A percentile compares a stretch with the other conserved stretches of the same genome.
Evolutionary conservation across 2,797 vertebrate species (phyloP).

Genomic region (Cossypha heuglini): DNA sequence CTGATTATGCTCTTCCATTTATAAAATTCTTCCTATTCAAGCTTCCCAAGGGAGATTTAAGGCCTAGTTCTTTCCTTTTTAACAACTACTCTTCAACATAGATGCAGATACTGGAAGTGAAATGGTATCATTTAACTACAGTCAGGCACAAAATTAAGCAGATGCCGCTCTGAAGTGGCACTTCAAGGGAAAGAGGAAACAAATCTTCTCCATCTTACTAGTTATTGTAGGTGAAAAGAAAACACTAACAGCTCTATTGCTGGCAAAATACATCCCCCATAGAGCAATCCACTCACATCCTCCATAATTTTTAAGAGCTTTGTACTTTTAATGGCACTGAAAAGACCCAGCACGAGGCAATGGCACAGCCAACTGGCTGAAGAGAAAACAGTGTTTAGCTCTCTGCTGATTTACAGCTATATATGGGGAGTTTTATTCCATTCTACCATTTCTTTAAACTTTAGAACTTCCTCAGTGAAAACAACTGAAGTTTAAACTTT

Average conservation of each 20-base stretch:
- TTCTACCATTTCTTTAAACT: background rate
- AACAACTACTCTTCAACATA: background rate
- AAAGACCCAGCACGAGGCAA: background rate
- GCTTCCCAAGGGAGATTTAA: background rate
- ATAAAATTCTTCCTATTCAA: background rate
- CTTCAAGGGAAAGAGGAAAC: background rate
- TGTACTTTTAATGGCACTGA: background rate
- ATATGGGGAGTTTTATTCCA: accelerated
- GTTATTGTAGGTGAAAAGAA: background rate
- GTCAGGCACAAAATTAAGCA: background rate
- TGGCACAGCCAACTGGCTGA: background rate
- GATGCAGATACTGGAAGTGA: background rate
- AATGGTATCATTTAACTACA: background rate
- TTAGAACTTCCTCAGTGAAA: background rate
- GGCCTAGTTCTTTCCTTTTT: background rate
- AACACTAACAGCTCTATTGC: background rate
- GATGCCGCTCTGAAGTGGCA: background rate
- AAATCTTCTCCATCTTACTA: background rate
- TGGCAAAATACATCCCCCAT: background rate
- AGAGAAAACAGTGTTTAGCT: background rate
- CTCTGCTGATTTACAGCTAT: background rate
- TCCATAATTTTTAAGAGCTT: background rate
- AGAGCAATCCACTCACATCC: background rate
- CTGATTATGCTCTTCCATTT: background rate
- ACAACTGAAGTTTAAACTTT: background rate